phyloP scores from a whole-genome alignment of 2,113 vertebrate species.

The Gallinago paraguaiae region DNA sequence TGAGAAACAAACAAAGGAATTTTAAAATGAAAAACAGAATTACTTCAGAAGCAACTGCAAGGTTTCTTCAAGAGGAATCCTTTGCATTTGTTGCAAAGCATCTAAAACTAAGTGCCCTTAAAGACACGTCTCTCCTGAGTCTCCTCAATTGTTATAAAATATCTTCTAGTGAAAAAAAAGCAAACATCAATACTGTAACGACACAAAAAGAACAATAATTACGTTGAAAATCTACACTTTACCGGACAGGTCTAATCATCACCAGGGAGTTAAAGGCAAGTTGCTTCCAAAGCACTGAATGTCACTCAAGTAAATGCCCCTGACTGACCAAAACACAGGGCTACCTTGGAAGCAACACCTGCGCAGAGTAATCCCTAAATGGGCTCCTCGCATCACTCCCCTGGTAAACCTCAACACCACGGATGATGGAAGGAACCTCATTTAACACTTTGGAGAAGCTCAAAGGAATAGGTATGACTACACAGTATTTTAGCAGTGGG shows the following conservation, averaged over 20 bases:
- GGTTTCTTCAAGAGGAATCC: not conserved
- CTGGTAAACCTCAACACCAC: not conserved
- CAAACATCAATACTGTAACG: not conserved
- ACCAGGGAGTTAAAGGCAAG: not conserved
- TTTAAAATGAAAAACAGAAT: not conserved
- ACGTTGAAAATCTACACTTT: not conserved
- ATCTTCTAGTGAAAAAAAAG: not conserved
- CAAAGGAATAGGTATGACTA: not conserved
- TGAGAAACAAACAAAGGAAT: not conserved
- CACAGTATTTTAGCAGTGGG: not conserved
- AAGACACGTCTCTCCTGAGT: not conserved
- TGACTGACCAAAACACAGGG: not conserved
- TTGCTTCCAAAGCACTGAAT: not conserved
- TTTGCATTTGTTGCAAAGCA: not conserved
- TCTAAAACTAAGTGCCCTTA: not conserved
- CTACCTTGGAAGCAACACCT: not conserved
- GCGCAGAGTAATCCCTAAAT: fast-evolving
- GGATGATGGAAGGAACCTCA: not conserved
- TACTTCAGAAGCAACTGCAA: not conserved
- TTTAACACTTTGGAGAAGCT: not conserved
- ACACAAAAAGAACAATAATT: not conserved
- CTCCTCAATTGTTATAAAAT: not conserved
- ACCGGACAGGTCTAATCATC: not conserved
- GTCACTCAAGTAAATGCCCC: not conserved
- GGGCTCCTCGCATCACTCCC: not conserved